Evolutionary conservation across 1,140 invertebrate genomes (phyloP), one percentile per base, ranked within the genome.

Genomic region (Drosophila ercepeae): DNA sequence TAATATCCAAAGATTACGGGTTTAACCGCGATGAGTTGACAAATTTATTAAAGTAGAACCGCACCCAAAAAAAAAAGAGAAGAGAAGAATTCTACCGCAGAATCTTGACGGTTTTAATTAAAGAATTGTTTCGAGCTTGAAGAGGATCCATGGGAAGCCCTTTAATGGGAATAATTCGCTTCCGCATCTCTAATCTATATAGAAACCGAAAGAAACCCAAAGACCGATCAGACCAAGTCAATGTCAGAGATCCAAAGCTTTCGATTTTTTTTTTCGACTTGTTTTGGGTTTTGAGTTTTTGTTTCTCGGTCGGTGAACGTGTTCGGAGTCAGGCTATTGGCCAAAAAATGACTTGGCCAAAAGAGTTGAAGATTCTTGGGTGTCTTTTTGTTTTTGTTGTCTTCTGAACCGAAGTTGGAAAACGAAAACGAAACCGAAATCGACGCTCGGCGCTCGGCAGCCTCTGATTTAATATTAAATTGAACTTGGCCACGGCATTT

Each of bases 391-490:
- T 36, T 36, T 14, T 9, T 36, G 34, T 9, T 36, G n/a, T 36
- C 11, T 39, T 0, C 14, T 14, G 34, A 36, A 6, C 34, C 36
- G 36, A 39, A 39, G 13, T 8, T 8, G 27, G 5, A 23, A 50
- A 45, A 53, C 54, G 60, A 52, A 73, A 41, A 21, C 21, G 21
- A 21, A 21, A 21, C 29, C 29, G 7, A 32, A 32, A 11, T 7
- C 48, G 19, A 14, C 41, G 49, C 58, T 76, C 73, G 50, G 79
- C 79, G 41, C 42, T 77, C 78, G 69, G 42, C 60, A 64, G 58
- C 58, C 58, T 50, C 67, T 74, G 29, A 88, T 88, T 88, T 88
- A 88, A 89, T 89, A 88, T 88, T 89, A 88, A 88, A 88, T 89
- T 88, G 83, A 89, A 88, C 83, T 88, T 88, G 83, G 71, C 78